These are phyloP conservation scores for Triplophysa bombifrons DNA, from an alignment of 2,797 vertebrate species.

Conservation along the genomic window DNA sequence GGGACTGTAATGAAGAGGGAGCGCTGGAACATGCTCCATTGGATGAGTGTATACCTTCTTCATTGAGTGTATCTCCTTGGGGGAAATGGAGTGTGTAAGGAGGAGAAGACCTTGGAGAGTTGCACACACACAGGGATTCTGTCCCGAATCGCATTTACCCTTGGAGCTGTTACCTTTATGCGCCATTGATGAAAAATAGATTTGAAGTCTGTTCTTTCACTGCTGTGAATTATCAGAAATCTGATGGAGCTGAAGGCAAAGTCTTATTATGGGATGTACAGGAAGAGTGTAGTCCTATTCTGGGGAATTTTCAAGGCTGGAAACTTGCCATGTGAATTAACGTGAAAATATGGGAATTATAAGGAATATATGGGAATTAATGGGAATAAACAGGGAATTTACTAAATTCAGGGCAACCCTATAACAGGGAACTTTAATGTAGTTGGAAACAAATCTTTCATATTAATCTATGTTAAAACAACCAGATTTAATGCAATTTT, in stretches of 20 bases:
- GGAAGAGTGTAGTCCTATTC: not conserved
- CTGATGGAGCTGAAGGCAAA: not conserved
- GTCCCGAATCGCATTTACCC: slow-evolving; percentile 19
- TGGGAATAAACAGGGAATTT: no score
- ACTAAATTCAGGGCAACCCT: no score
- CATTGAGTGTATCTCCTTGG: slow-evolving; percentile 49
- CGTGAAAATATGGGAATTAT: no score
- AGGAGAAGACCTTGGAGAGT: slow-evolving; percentile 37
- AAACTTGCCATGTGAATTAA: no score
- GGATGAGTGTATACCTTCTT: slow-evolving; percentile 49
- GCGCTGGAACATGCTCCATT: slow-evolving; percentile 45
- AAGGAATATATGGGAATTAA: no score
- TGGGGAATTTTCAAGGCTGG: no score
- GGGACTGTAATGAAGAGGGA: slow-evolving; percentile 45
- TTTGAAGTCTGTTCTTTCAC: not conserved
- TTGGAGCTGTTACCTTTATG: slow-evolving; percentile 30
- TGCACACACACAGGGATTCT: slow-evolving; percentile 6
- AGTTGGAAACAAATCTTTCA: no score
- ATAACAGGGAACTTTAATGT: no score
- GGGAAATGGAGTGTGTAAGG: slow-evolving; percentile 49
- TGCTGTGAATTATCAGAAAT: slow-evolving; percentile 5
- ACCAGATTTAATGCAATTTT: no score
- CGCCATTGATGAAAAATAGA: not conserved
- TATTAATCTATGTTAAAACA: no score
- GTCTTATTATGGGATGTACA: not conserved